Evolutionary conservation across 1,140 invertebrate genomes (phyloP).

Genomic region (Drosophila sechellia): DNA sequence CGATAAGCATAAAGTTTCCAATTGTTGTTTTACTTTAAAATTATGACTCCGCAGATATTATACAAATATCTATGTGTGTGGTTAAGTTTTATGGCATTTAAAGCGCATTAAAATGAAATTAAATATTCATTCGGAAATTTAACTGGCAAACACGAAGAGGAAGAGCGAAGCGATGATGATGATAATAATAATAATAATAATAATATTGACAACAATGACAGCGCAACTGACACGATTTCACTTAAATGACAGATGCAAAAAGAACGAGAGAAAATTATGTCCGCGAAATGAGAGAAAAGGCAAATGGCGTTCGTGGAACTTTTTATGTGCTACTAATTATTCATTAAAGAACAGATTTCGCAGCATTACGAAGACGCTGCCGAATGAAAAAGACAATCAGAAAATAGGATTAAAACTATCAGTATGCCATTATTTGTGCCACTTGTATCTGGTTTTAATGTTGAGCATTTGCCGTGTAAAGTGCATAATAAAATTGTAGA

Average conservation of each 20-base stretch:
- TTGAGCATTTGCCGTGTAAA: conserved; percentile 56
- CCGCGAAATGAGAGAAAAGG: background rate
- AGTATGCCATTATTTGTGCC: conserved; percentile 24
- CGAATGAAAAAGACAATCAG: background rate
- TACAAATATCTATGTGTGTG: background rate
- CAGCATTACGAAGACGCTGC: conserved; percentile 2
- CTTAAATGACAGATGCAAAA: conserved; percentile 66
- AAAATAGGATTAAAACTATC: conserved; percentile 10
- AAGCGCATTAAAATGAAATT: conserved; percentile 63
- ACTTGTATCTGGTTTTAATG: conserved; percentile 73
- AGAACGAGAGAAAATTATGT: background rate
- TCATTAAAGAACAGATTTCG: conserved; percentile 20
- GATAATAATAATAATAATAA: conserved; percentile 44
- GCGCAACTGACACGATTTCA: conserved; percentile 58
- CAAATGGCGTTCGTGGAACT: conserved; percentile 2
- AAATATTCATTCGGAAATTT: conserved; percentile 63
- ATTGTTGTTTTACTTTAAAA: too few relatives aligned
- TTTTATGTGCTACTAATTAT: conserved; percentile 14
- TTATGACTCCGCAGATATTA: background rate
- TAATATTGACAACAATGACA: conserved; percentile 46
- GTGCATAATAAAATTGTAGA: conserved; percentile 76
- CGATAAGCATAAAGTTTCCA: too few relatives aligned
- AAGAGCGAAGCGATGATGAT: background rate
- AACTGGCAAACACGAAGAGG: conserved; percentile 31
- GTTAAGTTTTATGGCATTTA: conserved; percentile 51